Conservation (phyloP, 2,113 vertebrate genomes). For the Paratilapia polleni region DNA sequence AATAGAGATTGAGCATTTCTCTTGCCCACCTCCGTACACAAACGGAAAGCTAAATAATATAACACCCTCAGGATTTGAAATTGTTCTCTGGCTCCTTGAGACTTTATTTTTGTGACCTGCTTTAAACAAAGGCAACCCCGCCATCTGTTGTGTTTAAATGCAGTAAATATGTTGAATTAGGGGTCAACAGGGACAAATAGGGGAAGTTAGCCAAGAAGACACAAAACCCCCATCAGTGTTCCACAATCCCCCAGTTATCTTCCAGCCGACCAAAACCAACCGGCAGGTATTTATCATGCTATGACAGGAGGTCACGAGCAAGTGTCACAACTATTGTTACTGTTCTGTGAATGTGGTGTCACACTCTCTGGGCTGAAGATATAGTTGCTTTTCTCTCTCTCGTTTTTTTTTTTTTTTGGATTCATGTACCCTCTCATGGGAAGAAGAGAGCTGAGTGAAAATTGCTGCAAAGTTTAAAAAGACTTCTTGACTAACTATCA, state of each 20-base stretch:
- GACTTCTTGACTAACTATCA: background rate
- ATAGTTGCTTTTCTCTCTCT: conserved; percentile 2
- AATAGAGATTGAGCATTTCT: background rate
- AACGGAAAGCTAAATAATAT: conserved; percentile 54
- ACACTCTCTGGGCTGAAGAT: conserved; percentile 21
- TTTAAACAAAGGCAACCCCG: conserved; percentile 23
- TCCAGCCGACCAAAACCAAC: conserved; percentile 10
- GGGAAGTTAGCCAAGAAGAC: conserved; percentile 71
- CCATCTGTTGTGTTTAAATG: conserved; percentile 85
- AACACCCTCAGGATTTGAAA: conserved; percentile 78
- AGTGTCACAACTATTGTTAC: conserved; percentile 36
- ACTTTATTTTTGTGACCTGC: conserved; percentile 75
- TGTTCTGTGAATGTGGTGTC: conserved; percentile 27
- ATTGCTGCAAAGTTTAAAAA: background rate
- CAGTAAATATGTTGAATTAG: conserved; percentile 79
- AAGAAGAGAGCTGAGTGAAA: background rate
- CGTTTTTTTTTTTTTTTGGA: conserved; percentile 20
- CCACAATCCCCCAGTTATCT: conserved; percentile 26
- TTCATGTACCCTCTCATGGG: conserved; percentile 22
- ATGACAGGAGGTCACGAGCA: conserved; percentile 64
- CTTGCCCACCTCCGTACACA: conserved; percentile 21
- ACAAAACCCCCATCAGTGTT: conserved; percentile 49
- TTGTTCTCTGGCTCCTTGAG: conserved; percentile 62
- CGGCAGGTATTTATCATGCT: conserved; percentile 70
- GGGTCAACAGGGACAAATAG: conserved; percentile 81